These are phyloP conservation scores for Oxyruncus cristatus DNA, from an alignment of 2,113 vertebrate species.

Conservation along the genomic window DNA sequence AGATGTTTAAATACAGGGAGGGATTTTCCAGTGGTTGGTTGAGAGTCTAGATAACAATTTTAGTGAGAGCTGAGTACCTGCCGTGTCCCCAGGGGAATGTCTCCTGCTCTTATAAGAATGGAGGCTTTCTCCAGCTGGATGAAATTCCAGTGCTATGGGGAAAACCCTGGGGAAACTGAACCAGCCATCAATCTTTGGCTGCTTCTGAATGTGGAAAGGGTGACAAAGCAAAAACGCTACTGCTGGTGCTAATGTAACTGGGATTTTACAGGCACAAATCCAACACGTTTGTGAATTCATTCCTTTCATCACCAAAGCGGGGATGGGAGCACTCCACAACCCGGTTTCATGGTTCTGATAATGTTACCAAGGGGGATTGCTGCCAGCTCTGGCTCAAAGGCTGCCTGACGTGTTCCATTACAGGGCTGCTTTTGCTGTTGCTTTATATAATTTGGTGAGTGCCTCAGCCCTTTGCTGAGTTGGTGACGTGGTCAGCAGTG, in stretches of 20 bases:
- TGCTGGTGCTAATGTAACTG: neutral
- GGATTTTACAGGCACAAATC: slow-evolving; percentile 16
- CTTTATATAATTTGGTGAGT: neutral
- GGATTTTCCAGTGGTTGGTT: neutral
- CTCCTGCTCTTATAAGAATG: neutral
- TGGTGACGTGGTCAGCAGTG: neutral
- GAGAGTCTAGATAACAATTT: neutral
- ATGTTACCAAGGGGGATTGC: neutral
- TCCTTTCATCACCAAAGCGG: neutral
- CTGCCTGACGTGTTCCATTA: neutral
- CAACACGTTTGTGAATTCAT: neutral
- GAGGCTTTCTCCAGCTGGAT: neutral
- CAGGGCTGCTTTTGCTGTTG: neutral
- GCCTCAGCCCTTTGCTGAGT: neutral
- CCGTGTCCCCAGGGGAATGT: neutral
- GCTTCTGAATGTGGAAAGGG: neutral
- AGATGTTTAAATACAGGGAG: neutral
- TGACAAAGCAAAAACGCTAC: slow-evolving; percentile 21
- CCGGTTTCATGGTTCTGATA: neutral
- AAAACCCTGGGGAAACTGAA: neutral
- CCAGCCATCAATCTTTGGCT: neutral
- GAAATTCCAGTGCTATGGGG: neutral
- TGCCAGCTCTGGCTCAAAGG: neutral
- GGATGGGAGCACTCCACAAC: neutral
- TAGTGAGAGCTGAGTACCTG: neutral